Conservation (phyloP, 2,113 vertebrate genomes). For the Leptocoma aspasia region DNA sequence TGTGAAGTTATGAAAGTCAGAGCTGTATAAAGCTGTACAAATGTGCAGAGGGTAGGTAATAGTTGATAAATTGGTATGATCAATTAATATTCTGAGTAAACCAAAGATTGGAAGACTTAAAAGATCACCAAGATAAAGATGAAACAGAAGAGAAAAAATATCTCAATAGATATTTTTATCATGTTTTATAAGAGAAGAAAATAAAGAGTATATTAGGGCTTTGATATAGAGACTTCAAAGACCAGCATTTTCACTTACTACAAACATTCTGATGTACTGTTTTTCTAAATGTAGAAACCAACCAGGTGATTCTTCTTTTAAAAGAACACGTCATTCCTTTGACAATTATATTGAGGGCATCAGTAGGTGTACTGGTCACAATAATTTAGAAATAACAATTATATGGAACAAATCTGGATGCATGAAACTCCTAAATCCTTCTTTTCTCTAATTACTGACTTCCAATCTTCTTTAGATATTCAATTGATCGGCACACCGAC, state of each 20-base stretch:
- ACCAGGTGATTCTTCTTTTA: neutral
- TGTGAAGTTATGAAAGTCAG: neutral
- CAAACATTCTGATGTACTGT: neutral
- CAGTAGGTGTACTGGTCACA: neutral
- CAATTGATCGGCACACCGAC: constrained; percentile 93
- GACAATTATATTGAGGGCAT: constrained; percentile 16
- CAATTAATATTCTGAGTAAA: constrained; percentile 38
- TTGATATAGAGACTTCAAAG: neutral
- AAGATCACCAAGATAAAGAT: constrained; percentile 8
- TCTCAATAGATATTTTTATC: neutral
- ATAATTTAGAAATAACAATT: constrained; percentile 11
- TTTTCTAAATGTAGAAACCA: neutral
- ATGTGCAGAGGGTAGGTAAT: neutral
- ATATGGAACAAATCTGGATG: constrained; percentile 11
- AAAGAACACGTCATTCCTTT: constrained; percentile 27
- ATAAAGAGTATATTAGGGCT: neutral
- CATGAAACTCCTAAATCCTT: neutral
- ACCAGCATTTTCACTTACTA: constrained; percentile 42
- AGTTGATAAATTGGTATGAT: constrained; percentile 7
- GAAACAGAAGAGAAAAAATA: neutral
- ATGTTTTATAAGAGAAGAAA: neutral
- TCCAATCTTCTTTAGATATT: constrained; percentile 82
- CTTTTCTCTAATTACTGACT: constrained; percentile 59
- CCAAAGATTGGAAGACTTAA: neutral
- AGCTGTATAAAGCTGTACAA: neutral